phyloP scores from a whole-genome alignment of 1,140 invertebrate genomes.

The Bilobella aurantiaca region DNA sequence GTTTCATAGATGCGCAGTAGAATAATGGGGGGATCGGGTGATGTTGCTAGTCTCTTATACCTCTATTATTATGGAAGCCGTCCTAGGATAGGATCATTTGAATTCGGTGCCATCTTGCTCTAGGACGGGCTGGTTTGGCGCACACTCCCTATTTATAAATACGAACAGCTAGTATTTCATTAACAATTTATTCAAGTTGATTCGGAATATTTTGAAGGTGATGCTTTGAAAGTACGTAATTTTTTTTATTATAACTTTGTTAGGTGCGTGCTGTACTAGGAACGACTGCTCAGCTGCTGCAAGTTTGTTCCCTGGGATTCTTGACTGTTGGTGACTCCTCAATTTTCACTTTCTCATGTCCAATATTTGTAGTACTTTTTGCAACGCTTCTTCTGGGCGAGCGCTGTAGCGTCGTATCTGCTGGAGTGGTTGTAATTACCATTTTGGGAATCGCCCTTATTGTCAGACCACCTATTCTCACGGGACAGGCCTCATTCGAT shows the following conservation, averaged over 20 bases:
- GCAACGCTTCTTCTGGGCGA: neutral
- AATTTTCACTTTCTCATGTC: neutral
- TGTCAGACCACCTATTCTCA: slow-evolving; percentile 17
- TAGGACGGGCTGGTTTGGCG: no score
- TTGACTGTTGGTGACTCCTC: neutral
- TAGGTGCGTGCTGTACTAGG: neutral
- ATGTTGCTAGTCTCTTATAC: no score
- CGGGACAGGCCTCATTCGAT: slow-evolving; percentile 2
- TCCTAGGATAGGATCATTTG: no score
- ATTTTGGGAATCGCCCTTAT: slow-evolving; percentile 1
- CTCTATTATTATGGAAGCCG: no score
- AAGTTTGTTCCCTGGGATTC: neutral
- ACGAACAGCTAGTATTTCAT: no score
- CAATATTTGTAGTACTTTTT: neutral
- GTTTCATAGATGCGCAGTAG: no score
- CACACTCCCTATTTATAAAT: no score
- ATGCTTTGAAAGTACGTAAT: neutral
- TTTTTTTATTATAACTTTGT: neutral
- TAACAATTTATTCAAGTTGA: no score
- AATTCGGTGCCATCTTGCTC: no score
- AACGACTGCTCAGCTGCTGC: neutral
- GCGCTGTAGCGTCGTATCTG: neutral
- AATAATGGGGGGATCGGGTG: no score
- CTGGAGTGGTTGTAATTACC: neutral
- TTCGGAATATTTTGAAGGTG: neutral